Base-by-base conservation (phyloP, 2,113 vertebrate species). In the Acrocephalus kingi region DNA sequence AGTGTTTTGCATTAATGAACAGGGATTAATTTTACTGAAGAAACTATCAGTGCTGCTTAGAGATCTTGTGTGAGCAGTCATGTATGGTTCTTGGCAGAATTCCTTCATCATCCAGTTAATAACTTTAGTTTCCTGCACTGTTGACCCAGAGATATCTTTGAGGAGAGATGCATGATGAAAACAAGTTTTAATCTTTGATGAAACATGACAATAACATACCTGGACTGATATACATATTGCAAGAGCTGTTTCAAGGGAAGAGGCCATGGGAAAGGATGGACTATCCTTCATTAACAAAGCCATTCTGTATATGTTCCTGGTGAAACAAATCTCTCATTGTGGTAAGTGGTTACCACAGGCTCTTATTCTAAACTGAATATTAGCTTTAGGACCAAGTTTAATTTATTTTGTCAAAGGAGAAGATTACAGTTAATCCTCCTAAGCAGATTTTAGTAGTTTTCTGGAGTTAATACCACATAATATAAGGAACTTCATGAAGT, bases 61-160 rank as follows among this genome's bases (percentile, higher is more conserved):
- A 85, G 28, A 64, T 90, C 94, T 87, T 43, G 3, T 87, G 85
- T 90, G 84, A 96, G 63, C 75, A 84, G 82, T 87, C 84, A 89
- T 64, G 72, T 71, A 90, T 69, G 16, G 43, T 94, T 95, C 87
- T 94, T 90, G 73, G 94, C 84, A 96, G 82, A 94, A 75, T 94
- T 96, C 58, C 73, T 83, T 84, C 54, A 84, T 84, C 90, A 79
- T 90, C 72, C 78, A 84, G 68, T 94, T 93, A 95, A 90, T 95
- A 96, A 95, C 79, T 95, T 93, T 14, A 79, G 58, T 90, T 97
- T 96, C 82, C 75, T 94, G 87, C 69, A 52, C 64, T 94, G 82
- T 94, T 97, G 86, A 94, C 81, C 92, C 58, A 88, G 62, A 94
- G 66, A 90, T 84, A 90, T 74, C 82, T 94, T 95, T 77, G 52